Evolutionary conservation across 1,140 invertebrate genomes (phyloP).

Genomic region (Condylostylus longicornis): DNA sequence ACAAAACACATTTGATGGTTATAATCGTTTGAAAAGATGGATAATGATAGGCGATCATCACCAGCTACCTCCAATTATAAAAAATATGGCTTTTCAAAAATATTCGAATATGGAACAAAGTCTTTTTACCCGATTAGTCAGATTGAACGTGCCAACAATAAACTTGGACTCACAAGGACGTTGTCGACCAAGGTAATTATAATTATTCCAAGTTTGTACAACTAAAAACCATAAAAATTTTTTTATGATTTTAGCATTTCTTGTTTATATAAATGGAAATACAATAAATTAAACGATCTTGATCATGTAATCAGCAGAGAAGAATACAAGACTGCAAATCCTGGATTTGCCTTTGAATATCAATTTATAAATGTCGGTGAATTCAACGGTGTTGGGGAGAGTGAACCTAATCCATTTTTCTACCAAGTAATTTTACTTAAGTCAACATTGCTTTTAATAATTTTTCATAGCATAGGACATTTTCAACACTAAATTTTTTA

Average conservation of each 20-base stretch:
- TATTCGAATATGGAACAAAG: conserved; percentile 99
- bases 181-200: conserved; percentile 36
- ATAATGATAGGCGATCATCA: conserved; percentile 99
- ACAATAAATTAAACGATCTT: conserved; percentile 88
- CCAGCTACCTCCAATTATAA: conserved; percentile 96
- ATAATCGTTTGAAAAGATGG: conserved; percentile 94
- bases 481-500: conserved; percentile 5
- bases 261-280: conserved; percentile 93
- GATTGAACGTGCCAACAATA: conserved; percentile 90
- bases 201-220: too few species aligned
- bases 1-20: conserved; percentile 93
- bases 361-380: conserved; percentile 95
- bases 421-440: conserved; percentile 75
- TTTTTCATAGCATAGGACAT: not conserved
- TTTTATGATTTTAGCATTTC: conserved; percentile 54
- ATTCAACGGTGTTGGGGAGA: conserved; percentile 93
- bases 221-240: conserved; percentile 1
- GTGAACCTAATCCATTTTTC: conserved; percentile 95
- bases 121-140: conserved; percentile 89
- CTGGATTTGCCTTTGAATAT: conserved; percentile 85
- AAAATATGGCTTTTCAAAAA: conserved; percentile 99
- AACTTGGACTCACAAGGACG: conserved; percentile 96
- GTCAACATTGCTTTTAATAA: conserved; percentile 3
- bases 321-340: conserved; percentile 81
- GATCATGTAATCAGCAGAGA: conserved; percentile 64